Percentiles rank a stretch among this genome's conserved stretches.
These are phyloP conservation scores for Patella pellucida DNA, from an alignment of 2,888 invertebrate genomes.

Conservation along the genomic window DNA sequence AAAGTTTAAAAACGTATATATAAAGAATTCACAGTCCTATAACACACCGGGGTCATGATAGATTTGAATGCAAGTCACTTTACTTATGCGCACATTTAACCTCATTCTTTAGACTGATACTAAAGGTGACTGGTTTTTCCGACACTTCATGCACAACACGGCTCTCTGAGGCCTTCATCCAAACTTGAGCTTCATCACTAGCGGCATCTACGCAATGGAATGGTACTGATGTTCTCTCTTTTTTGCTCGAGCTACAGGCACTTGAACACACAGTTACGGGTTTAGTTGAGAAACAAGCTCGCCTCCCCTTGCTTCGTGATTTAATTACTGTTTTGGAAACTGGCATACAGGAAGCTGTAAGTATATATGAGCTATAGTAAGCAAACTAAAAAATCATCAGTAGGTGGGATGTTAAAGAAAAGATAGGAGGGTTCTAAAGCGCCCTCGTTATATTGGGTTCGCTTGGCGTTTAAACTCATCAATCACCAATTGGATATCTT, in stretches of 20 bases:
- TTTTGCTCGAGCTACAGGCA: background rate
- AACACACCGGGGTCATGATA: too few relatives aligned
- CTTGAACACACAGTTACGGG: background rate
- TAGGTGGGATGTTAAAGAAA: too few relatives aligned
- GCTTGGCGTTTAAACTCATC: too few relatives aligned
- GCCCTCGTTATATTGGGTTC: too few relatives aligned
- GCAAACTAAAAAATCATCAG: too few relatives aligned
- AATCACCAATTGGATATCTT: too few relatives aligned
- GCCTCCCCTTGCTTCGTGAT: background rate
- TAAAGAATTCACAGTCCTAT: too few relatives aligned
- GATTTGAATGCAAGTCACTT: too few relatives aligned
- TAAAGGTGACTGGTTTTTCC: background rate
- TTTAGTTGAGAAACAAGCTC: background rate
- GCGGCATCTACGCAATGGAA: background rate
- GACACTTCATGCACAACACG: background rate
- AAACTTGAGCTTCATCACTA: background rate
- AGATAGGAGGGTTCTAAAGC: too few relatives aligned
- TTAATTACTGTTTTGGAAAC: background rate
- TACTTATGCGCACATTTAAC: background rate
- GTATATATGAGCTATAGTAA: too few relatives aligned
- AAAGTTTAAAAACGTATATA: too few relatives aligned
- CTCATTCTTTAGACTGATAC: background rate
- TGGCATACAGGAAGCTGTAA: background rate
- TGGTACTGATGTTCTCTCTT: background rate
- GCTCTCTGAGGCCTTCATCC: background rate